phyloP scores from a whole-genome alignment of 1,140 invertebrate genomes.

The Ceratina australensis region DNA sequence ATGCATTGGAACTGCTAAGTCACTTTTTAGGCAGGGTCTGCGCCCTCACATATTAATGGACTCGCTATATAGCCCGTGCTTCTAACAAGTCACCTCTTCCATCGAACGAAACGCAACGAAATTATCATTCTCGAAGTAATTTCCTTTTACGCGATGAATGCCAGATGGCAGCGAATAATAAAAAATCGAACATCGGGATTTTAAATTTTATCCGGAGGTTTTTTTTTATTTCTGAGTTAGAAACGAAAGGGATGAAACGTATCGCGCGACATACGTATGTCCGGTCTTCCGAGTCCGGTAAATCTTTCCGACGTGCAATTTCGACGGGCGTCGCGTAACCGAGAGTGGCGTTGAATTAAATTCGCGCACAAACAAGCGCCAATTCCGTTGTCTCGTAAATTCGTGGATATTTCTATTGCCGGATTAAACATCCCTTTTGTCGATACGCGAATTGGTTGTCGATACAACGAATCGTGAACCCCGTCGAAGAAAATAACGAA shows the following conservation, averaged over 20 bases:
- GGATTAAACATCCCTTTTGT: conserved; percentile 53
- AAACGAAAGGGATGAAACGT: background rate
- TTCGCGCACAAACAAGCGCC: conserved; percentile 40
- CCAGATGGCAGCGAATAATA: no score
- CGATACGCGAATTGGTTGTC: conserved; percentile 49
- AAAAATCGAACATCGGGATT: background rate
- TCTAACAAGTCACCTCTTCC: conserved; percentile 48
- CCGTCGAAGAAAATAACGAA: background rate
- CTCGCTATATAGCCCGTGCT: conserved; percentile 49
- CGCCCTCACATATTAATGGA: conserved; percentile 73
- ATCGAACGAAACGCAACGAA: conserved; percentile 43
- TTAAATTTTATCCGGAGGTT: no score
- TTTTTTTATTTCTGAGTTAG: background rate
- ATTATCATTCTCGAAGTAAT: conserved; percentile 10
- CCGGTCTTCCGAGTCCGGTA: conserved; percentile 34
- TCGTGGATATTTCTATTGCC: conserved; percentile 35
- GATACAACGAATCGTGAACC: conserved; percentile 22
- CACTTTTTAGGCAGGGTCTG: conserved; percentile 74
- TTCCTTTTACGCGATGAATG: background rate
- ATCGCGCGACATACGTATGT: background rate
- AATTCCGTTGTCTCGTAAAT: conserved; percentile 12
- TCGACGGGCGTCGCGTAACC: conserved; percentile 51
- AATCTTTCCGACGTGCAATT: conserved; percentile 61
- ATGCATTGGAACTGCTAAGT: conserved; percentile 79
- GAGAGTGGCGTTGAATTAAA: conserved; percentile 64